Evolutionary conservation across 2,113 vertebrate species (phyloP).

Genomic region (Xenus cinereus): DNA sequence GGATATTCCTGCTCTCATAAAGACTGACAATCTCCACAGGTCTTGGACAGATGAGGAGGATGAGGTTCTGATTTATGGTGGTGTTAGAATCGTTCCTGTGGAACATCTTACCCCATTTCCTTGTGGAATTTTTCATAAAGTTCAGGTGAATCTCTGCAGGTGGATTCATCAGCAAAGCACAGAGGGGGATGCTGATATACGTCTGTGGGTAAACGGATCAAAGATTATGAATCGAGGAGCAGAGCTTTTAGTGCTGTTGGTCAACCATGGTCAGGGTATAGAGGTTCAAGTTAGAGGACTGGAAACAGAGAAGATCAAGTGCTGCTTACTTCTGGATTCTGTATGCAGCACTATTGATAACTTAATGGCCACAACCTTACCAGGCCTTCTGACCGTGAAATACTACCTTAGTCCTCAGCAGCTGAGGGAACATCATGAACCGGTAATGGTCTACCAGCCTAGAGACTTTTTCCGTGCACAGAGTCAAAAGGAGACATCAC

Average conservation of each 20-base stretch:
- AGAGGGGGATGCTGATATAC: conserved; percentile 87
- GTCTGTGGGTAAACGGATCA: conserved; percentile 92
- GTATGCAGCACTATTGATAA: conserved; percentile 92
- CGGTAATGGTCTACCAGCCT: conserved; percentile 98
- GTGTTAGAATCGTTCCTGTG: conserved; percentile 89
- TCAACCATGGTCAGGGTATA: conserved; percentile 96
- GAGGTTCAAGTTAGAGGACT: conserved; percentile 93
- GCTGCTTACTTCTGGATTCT: conserved; percentile 91
- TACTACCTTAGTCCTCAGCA: conserved; percentile 98
- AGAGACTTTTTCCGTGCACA: conserved; percentile 94
- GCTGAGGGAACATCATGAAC: conserved; percentile 91
- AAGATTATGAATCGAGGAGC: conserved; percentile 85
- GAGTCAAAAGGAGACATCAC: conserved; percentile 84
- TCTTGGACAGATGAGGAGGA: conserved; percentile 96
- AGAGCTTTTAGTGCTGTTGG: conserved; percentile 91
- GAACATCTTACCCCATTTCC: conserved; percentile 95
- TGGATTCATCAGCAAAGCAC: conserved; percentile 94
- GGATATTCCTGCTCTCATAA: conserved; percentile 94
- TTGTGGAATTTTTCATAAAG: conserved; percentile 96
- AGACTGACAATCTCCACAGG: conserved; percentile 90
- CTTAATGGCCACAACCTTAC: conserved; percentile 88
- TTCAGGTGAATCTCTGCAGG: conserved; percentile 95
- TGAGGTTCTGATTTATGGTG: conserved; percentile 88
- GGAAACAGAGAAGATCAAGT: conserved; percentile 86
- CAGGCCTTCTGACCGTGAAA: conserved; percentile 88